These are phyloP conservation scores for Magallana gigas DNA, from an alignment of 1,140 invertebrate species.

Conservation along the genomic window DNA sequence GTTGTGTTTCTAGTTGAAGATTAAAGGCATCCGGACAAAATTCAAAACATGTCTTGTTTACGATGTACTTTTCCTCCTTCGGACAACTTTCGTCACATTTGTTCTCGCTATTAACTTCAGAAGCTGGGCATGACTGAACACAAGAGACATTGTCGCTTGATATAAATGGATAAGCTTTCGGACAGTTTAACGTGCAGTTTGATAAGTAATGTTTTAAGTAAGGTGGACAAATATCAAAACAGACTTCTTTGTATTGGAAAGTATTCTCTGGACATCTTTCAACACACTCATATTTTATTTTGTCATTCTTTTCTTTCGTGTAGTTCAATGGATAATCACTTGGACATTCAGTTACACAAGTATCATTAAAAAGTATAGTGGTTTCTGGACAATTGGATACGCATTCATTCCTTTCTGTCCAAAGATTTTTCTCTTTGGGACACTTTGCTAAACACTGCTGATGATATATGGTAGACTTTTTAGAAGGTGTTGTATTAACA, in stretches of 20 bases:
- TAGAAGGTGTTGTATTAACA: not conserved
- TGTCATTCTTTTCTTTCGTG: not conserved
- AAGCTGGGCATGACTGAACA: not conserved
- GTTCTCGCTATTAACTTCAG: not conserved
- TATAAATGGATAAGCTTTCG: not conserved
- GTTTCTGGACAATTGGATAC: not conserved
- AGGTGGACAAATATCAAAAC: not conserved
- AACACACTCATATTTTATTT: not conserved
- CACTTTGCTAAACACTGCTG: constrained; percentile 10
- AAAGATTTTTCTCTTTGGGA: not conserved
- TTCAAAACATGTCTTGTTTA: not conserved
- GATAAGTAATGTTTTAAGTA: not conserved
- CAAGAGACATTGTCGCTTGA: not conserved
- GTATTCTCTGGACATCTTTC: not conserved
- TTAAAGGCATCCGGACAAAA: not conserved
- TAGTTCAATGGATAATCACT: not conserved
- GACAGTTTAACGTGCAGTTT: constrained; percentile 11
- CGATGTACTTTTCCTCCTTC: not conserved
- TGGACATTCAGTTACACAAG: not conserved
- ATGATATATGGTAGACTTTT: not conserved
- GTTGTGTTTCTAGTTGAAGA: not conserved
- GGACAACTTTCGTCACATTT: not conserved
- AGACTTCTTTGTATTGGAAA: not conserved
- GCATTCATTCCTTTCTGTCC: not conserved
- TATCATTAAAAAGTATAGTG: not conserved